These are phyloP conservation scores for Chironex yamaguchii DNA, from an alignment of 30 jellyfish, hydroid and myxozoan genomes.

Conservation along the genomic window DNA sequence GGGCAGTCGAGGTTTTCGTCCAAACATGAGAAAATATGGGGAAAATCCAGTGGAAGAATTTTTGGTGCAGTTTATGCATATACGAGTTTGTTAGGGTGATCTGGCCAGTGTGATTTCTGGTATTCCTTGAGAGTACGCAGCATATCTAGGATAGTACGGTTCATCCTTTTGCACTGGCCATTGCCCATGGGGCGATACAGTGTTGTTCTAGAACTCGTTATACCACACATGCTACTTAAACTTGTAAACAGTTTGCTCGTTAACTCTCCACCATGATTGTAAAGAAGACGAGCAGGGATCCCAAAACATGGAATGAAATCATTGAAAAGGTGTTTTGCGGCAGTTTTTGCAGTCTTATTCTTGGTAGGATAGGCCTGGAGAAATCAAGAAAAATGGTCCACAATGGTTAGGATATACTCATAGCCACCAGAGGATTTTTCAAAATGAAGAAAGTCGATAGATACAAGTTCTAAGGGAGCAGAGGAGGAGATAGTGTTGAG, in stretches of 20 bases:
- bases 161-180: conserved; percentile 55
- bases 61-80: conserved; percentile 11
- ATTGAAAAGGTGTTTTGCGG: conserved; percentile 30
- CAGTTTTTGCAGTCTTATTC: conserved; percentile 49
- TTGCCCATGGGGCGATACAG: conserved; percentile 30
- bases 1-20: conserved; percentile 23
- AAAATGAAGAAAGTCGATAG: conserved; percentile 39
- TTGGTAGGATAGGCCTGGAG: conserved; percentile 51
- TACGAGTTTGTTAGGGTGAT: conserved; percentile 6
- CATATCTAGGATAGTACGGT: conserved; percentile 19
- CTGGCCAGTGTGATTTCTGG: conserved; percentile 34
- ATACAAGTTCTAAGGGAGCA: conserved; percentile 29
- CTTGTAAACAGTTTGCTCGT: conserved; percentile 3
- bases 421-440: conserved; percentile 58
- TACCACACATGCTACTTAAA: conserved; percentile 5
- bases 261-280: conserved; percentile 46
- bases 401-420: conserved; percentile 65
- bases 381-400: conserved; percentile 60
- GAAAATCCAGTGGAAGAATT: conserved; percentile 30
- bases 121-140: conserved; percentile 23
- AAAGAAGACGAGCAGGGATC: conserved; percentile 8
- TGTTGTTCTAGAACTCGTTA: conserved; percentile 42
- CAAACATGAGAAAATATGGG: conserved; percentile 46
- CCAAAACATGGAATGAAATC: conserved; percentile 22
- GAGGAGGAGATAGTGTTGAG: conserved; percentile 45